Evolutionary conservation across 2,888 invertebrate species (phyloP), one percentile per base, ranked within the genome.

Genomic region (Drosophila melanosoma): DNA sequence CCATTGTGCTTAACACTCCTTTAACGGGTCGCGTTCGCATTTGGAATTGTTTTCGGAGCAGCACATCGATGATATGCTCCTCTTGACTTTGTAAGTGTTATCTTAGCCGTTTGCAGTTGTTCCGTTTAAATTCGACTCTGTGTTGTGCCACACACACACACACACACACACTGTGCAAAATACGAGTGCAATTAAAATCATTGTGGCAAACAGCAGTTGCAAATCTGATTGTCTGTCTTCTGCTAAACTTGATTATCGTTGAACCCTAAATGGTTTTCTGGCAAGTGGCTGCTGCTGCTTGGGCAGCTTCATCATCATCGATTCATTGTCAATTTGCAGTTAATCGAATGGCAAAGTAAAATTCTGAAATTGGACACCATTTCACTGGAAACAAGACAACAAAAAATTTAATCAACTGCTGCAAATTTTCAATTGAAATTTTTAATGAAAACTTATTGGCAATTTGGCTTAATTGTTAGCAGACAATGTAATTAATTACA

Each of bases 171-270:
- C 67, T 23, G 6, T 57, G 69, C 32, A 74, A 75, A 74, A 76
- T 77, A 26, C 48, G 8, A 70, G 74, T 73, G 74, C 64, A 87
- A 87, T 87, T 85, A 83, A 87, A 85, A 85, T 87, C 83, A 38
- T 36, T 59, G 29, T 29, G 51, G 51, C 29, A 11, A 29, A 26
- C 29, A 67, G 23, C 33, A 11, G 11, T 26, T 26, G 38, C 12
- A 32, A 33, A 23, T 23, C 67, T 49, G 57, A 38, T 53, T 58
- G 36, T 36, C 53, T 45, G 40, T 26, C 26, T 26, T 45, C 20
- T 23, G 20, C 20, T 36, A 12, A 68, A 65, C 64, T 69, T 59
- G 76, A 76, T 76, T 73, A 69, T 69, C 69, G 52, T 49, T 29
- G n/a, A 26, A n/a, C 17, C 48, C 32, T 20, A 59, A 59, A 26